Evolutionary conservation across 1,140 invertebrate genomes (phyloP), one percentile per base, ranked within the genome.

Genomic region (Apis cerana): DNA sequence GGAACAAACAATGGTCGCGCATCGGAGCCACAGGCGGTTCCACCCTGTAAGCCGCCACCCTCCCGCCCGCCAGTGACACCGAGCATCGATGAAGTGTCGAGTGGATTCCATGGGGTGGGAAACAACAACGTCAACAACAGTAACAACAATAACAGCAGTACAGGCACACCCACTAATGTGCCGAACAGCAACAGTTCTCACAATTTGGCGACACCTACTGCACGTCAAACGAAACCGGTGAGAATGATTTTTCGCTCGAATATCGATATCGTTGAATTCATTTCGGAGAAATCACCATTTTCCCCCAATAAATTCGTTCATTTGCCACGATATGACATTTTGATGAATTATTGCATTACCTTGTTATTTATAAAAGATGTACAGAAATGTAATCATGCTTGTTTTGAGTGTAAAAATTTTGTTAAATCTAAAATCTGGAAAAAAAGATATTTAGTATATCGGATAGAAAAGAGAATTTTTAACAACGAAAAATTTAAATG

Each of bases 111-210:
- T 58, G 71, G 80, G 33, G 69, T 85, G 4, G 71, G 67, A 5
- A 90, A 81, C 80, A 89, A 83, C 70, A 87, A 74, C 54, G 83
- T 74, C 56, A 75, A 75, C 61, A 89, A 89, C 61, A 85, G 75
- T 54, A 80, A 75, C 68, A 90, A 90, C 54, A 87, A 83, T 65
- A 88, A 74, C 79, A 88, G 62, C 50, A 74, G 64, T 61, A 88
- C 43, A 69, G 85, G 89, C 61, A 91, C 90, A 1, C 90, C 90
- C 5, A 90, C 86, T 27, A 93, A 90, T 75, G 85, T 93, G 11
- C 85, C 91, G 13, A 91, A 92, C 67, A 93, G 93, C 80, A 93
- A 91, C 80, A 92, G 90, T 81, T 86, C 89, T 43, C 93, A 93
- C 81, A 90, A 85, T 68, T 85, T 92, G 50, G 89, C 89, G 2